A percentile compares a stretch with the other conserved stretches of the same genome.
Conservation (phyloP, 2,797 vertebrate genomes). For the Mormyrops boulengeri region DNA sequence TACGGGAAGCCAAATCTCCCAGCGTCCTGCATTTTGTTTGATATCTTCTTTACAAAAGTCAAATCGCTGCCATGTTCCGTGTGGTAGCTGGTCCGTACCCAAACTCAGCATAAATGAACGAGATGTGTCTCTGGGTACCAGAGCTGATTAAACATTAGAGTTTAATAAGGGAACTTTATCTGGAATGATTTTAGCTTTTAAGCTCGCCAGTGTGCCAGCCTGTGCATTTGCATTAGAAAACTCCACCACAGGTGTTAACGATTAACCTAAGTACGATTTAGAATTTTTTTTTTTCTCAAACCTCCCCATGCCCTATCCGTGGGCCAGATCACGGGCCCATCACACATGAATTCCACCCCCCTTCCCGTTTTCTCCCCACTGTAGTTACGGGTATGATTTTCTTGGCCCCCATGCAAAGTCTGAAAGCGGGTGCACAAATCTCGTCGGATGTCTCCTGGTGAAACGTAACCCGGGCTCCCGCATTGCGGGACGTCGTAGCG, state of each 20-base stretch:
- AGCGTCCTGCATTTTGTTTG: not conserved
- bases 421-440: constrained; percentile 1
- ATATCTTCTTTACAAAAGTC: not conserved
- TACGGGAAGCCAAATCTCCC: not conserved
- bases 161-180: not conserved
- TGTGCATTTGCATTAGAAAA: not conserved
- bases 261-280: constrained; percentile 14
- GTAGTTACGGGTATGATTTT: constrained; percentile 13
- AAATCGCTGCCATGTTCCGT: not conserved
- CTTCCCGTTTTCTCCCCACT: constrained; percentile 18
- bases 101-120: not conserved
- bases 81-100: not conserved
- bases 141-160: not conserved
- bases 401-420: constrained; percentile 9
- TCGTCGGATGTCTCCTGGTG: not conserved
- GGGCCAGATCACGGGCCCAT: not conserved
- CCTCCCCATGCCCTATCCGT: not conserved
- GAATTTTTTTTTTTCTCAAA: not conserved
- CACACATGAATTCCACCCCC: not conserved
- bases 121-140: not conserved
- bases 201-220: not conserved
- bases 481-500: not conserved
- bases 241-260: constrained; percentile 27
- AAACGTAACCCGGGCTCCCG: constrained; percentile 22
- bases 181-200: not conserved